These are phyloP conservation scores for Embiotoca jacksoni DNA, from an alignment of 2,113 vertebrate genomes.

Conservation along the genomic window DNA sequence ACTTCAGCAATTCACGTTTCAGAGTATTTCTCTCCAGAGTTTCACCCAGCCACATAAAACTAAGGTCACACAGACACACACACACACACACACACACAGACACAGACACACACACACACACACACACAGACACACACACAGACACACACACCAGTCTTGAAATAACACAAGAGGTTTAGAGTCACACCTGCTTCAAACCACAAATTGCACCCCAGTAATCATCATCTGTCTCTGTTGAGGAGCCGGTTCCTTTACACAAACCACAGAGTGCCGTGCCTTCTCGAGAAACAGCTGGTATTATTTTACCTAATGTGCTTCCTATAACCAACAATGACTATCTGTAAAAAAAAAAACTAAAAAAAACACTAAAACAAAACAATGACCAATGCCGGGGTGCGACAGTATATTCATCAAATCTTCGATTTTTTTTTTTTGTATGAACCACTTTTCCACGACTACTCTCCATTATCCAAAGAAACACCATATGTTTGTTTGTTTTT, in stretches of 20 bases:
- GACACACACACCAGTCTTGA: background rate
- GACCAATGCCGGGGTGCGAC: too few relatives aligned
- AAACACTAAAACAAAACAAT: background rate
- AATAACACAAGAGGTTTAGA: slow-evolving; percentile 23
- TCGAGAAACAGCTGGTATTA: slow-evolving; percentile 50
- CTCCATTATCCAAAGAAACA: background rate
- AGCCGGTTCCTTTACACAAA: slow-evolving; percentile 3
- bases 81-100: too few relatives aligned
- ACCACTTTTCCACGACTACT: slow-evolving; percentile 1
- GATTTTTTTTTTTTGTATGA: background rate
- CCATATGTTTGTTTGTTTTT: background rate
- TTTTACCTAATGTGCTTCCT: background rate
- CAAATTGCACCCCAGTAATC: slow-evolving; percentile 30
- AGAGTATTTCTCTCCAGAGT: background rate
- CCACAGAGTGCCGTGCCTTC: background rate
- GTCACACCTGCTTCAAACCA: slow-evolving; percentile 49
- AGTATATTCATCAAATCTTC: background rate
- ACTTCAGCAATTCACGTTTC: too few relatives aligned
- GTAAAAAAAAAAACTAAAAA: slow-evolving; percentile 21
- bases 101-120: too few relatives aligned
- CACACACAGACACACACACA: too few relatives aligned
- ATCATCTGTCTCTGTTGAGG: slow-evolving; percentile 21
- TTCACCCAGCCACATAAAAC: slow-evolving; percentile 9
- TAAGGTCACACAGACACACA: background rate
- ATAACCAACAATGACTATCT: slow-evolving; percentile 9